A percentile compares a stretch with the other conserved stretches of the same genome.
Conservation (phyloP, 2,113 vertebrate genomes). For the Calidris pygmaea region DNA sequence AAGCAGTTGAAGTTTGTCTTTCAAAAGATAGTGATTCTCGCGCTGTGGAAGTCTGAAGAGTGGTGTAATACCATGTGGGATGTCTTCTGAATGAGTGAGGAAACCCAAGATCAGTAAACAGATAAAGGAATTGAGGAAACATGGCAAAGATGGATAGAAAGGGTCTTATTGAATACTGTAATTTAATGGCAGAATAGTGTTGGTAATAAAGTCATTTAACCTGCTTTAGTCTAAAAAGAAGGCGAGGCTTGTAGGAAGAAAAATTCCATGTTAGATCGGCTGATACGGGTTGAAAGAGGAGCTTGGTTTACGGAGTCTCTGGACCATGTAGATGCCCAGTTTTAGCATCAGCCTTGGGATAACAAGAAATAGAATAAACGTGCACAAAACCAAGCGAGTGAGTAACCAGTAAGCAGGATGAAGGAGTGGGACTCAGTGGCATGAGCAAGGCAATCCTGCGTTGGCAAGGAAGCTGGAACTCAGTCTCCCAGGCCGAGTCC, state of each 20-base stretch:
- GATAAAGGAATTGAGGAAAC: background rate
- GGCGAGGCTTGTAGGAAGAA: background rate
- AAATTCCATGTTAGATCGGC: background rate
- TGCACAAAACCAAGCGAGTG: background rate
- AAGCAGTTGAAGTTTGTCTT: background rate
- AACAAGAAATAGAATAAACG: background rate
- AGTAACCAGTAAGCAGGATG: background rate
- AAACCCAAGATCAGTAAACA: background rate
- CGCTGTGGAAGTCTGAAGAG: background rate
- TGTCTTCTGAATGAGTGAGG: background rate
- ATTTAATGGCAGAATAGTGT: background rate
- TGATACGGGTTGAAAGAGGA: background rate
- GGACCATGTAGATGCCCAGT: accelerated
- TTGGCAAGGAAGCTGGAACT: background rate
- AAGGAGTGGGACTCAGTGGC: background rate
- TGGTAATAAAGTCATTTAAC: background rate
- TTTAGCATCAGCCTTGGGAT: background rate
- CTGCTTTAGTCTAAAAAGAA: background rate
- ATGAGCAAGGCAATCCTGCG: background rate
- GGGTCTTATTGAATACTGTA: background rate
- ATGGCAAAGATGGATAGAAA: background rate
- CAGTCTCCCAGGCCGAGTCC: background rate
- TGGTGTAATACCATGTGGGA: background rate
- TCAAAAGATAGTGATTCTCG: background rate
- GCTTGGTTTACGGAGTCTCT: background rate